These are phyloP conservation scores for Sarcoramphus papa DNA, from an alignment of 2,797 vertebrate genomes.

Conservation along the genomic window DNA sequence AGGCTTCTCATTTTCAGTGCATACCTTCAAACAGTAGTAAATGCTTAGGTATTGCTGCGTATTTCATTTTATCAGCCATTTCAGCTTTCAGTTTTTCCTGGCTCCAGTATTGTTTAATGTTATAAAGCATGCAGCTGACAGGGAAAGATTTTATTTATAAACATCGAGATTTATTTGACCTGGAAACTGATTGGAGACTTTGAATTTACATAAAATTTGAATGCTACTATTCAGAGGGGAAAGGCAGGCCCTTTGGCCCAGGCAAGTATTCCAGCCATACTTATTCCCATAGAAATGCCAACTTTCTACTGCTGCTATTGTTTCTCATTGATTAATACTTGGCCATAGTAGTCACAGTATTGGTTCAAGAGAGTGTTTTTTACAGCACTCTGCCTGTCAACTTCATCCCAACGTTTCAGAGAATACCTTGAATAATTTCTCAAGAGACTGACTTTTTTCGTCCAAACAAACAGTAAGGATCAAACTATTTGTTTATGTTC, in stretches of 20 bases:
- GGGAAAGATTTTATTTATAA: not conserved
- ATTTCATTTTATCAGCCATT: not conserved
- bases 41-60: not conserved
- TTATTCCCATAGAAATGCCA: not conserved
- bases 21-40: not conserved
- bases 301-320: not conserved
- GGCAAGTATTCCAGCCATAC: not conserved
- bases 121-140: not conserved
- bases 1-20: not conserved
- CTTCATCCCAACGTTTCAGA: not conserved
- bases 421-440: not conserved
- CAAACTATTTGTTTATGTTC: not conserved
- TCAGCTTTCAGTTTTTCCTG: not conserved
- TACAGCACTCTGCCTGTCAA: not conserved
- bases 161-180: not conserved
- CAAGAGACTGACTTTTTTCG: not conserved
- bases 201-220: not conserved
- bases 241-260: not conserved
- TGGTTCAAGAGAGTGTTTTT: not conserved
- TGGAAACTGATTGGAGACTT: not conserved
- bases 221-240: not conserved
- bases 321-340: not conserved
- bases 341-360: not conserved
- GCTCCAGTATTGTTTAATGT: not conserved
- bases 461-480: not conserved